Base-by-base conservation (phyloP, 64 coral and sea anemone species). In the Anthopleura sola region DNA sequence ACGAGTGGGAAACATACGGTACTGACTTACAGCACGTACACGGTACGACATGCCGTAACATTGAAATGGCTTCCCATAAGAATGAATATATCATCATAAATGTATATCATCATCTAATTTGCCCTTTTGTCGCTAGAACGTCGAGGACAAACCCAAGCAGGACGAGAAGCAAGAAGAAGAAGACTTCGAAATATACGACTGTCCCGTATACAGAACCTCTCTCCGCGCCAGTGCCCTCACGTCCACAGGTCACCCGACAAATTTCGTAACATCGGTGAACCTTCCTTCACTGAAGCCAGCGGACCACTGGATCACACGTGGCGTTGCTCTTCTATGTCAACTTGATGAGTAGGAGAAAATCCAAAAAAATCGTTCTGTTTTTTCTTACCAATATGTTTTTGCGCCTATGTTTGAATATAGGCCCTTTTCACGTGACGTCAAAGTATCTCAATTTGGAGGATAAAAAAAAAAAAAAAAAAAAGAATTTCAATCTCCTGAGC, bases 261-360 rank as follows among this genome's bases (percentile, higher is more conserved):
- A 97, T 62, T 97, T 89, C 78, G 83, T 97, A 56, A 97, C 87
- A 55, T 86, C 90, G 16, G 94, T 97, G 68, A 93, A 79, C 57
- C 87, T 97, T 75, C 87, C 83, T 44, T 90, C 94, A 54, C 12
- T 37, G 24, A 90, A 97, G 83, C 87, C 87, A 83, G 86, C 90
- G 68, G 90, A 92, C 58, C 71, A 90, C 55, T 97, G 94, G 94
- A 97, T 97, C 74, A 97, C 94, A n/a, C 90, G 94, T n/a, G 94
- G 94, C n/a, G 94, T 97, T 26, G 90, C 94, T 78, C 57, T 97
- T 29, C 84, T 97, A 5, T 97, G 94, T 75, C 94, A 97, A 54
- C 90, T 97, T 11, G 90, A 97, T 68, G 94, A 90, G n/a, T 97
- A 78, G 83, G 21, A 78, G 19, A 21, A 5, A 23, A 6, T 78